A percentile compares a stretch with the other conserved stretches of the same genome.
phyloP scores from a whole-genome alignment of 2,888 invertebrate species.

The Hirtodrosophila histrioides region DNA sequence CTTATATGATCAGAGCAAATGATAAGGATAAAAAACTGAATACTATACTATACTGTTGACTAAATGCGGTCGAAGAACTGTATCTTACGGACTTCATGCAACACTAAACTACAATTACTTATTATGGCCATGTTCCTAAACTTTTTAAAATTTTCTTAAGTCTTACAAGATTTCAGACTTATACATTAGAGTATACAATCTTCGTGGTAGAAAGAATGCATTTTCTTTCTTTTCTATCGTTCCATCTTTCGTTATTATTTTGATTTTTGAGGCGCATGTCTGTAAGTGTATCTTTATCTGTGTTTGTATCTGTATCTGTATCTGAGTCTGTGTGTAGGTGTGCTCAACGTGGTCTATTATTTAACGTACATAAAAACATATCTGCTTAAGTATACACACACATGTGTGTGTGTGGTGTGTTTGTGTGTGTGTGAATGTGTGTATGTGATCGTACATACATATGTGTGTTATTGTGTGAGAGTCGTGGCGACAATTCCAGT shows the following conservation, averaged over 20 bases:
- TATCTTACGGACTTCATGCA: too few relatives aligned
- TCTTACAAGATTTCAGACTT: too few relatives aligned
- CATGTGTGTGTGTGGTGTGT: constrained; percentile 6
- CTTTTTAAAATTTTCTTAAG: too few relatives aligned
- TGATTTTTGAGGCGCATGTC: constrained; percentile 36
- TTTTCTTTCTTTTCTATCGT: constrained; percentile 4
- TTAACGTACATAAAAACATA: constrained; percentile 48
- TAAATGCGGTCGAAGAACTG: too few relatives aligned
- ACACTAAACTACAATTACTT: too few relatives aligned
- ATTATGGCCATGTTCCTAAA: too few relatives aligned
- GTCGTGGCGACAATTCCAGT: constrained; percentile 71
- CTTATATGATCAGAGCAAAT: too few relatives aligned
- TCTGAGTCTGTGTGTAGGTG: constrained; percentile 16
- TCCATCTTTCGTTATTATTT: constrained; percentile 47
- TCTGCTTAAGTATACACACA: constrained; percentile 8
- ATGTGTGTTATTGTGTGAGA: too few relatives aligned
- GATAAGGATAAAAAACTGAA: too few relatives aligned
- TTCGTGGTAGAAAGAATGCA: neutral
- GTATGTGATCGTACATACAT: constrained; percentile 15
- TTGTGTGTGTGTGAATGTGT: constrained; percentile 6
- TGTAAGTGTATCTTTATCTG: too few relatives aligned
- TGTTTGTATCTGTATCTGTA: too few relatives aligned
- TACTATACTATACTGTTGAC: too few relatives aligned
- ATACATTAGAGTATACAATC: neutral
- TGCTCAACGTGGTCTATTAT: constrained; percentile 62